Evolutionary conservation across 2,797 vertebrate species (phyloP).

Genomic region (Acipenser ruthenus): DNA sequence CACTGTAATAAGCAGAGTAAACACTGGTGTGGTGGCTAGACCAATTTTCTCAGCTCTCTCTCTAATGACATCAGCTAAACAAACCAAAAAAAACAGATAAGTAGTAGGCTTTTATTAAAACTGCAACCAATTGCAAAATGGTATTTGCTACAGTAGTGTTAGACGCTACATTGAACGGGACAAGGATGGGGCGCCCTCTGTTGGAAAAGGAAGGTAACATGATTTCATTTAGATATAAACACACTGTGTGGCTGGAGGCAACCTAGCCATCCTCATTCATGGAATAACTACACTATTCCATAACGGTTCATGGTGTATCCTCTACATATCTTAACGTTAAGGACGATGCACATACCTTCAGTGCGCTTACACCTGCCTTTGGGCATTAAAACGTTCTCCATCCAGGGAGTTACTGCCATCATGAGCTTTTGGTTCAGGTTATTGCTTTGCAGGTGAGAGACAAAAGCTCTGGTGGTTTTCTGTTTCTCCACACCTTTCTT

Average conservation of each 20-base stretch:
- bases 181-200: too few species aligned
- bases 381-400: conserved; percentile 62
- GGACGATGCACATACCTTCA: conserved; percentile 39
- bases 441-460: background rate
- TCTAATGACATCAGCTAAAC: conserved; percentile 43
- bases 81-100: conserved; percentile 1
- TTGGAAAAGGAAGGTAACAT: too few species aligned
- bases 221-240: too few species aligned
- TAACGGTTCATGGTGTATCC: too few species aligned
- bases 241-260: too few species aligned
- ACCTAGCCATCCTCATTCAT: too few species aligned
- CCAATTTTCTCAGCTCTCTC: conserved; percentile 27
- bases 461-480: background rate
- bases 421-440: conserved; percentile 50
- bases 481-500: background rate
- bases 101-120: background rate
- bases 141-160: too few species aligned
- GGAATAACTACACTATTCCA: too few species aligned
- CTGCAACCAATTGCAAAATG: background rate
- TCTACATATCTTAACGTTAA: too few species aligned
- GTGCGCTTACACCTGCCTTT: conserved; percentile 15
- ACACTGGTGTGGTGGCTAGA: conserved; percentile 60
- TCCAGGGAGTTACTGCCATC: conserved; percentile 67
- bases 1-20: conserved; percentile 69
- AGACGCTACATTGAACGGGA: too few species aligned